Evolutionary conservation across 2,888 invertebrate species (phyloP), one percentile per base, ranked within the genome.

Genomic region (Teleogryllus oceanicus): DNA sequence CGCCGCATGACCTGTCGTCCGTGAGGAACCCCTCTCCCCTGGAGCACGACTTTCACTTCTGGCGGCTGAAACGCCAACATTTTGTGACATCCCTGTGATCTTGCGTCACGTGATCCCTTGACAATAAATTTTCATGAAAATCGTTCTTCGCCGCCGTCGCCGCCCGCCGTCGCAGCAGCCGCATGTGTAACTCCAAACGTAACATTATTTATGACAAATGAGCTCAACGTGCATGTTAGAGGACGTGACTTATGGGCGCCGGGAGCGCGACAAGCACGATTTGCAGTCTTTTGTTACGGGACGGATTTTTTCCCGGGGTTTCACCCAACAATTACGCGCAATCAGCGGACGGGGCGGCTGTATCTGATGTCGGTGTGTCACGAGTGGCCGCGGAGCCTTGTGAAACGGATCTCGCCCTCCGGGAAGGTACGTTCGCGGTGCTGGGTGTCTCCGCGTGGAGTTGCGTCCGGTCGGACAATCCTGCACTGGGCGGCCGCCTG

Each of bases 321-420:
- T 62, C 62, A 62, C 62, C 62, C 62, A 62, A 62, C 62, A 62
- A 62, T 62, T 62, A 62, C 62, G 62, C 62, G 62, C 62, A 62
- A 62, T 62, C 62, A 62, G n/a, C 62, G 62, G 37, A 37, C 62
- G 62, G 62, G 62, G 62, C 62, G 62, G n/a, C 62, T 18, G 62
- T 62, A 62, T 62, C 62, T 62, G 62, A 62, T 62, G 62, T 62
- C 62, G 62, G 62, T 62, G 62, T 62, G 62, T 62, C 62, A 62
- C 62, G 62, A 62, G 13, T 62, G 62, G 12, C 24, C 62, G 12
- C 62, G 24, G 24, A 24, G 37, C 16, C 62, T 62, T 62, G 62
- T 62, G 62, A 62, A 62, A 62, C 62, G 62, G 62, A 62, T 18
- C 62, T 62, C 16, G 62, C 16, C 62, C 62, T 5, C 37, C 37